A percentile compares a stretch with the other conserved stretches of the same genome.
These are phyloP conservation scores for Hydractinia echinata DNA, from an alignment of 30 jellyfish, hydroid and myxozoan species.

Conservation along the genomic window DNA sequence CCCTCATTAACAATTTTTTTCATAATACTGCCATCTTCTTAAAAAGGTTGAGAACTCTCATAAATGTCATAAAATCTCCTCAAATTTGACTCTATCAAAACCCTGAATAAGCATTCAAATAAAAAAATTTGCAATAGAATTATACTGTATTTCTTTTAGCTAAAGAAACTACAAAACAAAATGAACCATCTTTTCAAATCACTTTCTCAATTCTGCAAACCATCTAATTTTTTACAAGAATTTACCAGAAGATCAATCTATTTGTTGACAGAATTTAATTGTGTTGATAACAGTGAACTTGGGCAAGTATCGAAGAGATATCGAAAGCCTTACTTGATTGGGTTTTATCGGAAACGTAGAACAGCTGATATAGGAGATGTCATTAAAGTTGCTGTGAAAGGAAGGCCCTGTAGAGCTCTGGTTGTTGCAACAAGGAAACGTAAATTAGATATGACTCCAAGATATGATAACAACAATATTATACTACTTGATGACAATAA, in stretches of 20 bases:
- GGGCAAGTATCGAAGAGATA: conserved; percentile 73
- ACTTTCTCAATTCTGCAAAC: background rate
- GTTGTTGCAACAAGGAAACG: conserved; percentile 95
- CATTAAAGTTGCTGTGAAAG: conserved; percentile 84
- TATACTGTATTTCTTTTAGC: too few relatives aligned
- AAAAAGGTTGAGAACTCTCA: too few relatives aligned
- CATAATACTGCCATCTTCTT: too few relatives aligned
- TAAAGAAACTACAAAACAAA: background rate
- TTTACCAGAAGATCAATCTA: conserved; percentile 39
- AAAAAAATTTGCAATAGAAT: too few relatives aligned
- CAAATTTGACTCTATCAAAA: too few relatives aligned
- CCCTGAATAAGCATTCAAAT: too few relatives aligned
- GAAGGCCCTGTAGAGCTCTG: conserved; percentile 86
- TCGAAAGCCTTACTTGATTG: conserved; percentile 92
- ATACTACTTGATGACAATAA: conserved; percentile 79
- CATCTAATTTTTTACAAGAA: background rate
- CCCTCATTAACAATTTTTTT: too few relatives aligned
- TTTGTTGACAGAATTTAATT: conserved; percentile 72
- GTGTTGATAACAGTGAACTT: conserved; percentile 88
- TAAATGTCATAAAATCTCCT: too few relatives aligned
- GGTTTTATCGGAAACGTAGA: conserved; percentile 86
- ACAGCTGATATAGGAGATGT: conserved; percentile 98
- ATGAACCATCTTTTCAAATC: background rate
- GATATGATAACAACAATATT: conserved; percentile 90
- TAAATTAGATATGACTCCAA: conserved; percentile 66